Percentiles rank a stretch among this genome's conserved stretches.
Evolutionary conservation across 2,113 vertebrate species (phyloP).

Genomic region (Actinemys pallida): DNA sequence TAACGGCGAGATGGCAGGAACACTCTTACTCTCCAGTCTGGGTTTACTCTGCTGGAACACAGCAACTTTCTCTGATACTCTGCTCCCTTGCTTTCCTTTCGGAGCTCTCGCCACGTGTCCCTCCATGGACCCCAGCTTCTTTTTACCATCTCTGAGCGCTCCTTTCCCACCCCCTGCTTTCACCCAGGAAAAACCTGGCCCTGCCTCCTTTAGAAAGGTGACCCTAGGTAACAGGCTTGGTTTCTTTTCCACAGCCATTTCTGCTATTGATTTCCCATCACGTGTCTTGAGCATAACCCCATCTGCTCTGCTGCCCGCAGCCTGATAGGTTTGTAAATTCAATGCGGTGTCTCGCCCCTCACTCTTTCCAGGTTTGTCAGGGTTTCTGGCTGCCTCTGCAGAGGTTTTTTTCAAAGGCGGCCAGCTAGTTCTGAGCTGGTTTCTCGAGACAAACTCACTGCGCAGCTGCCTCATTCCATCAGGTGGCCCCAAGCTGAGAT

Average conservation of each 20-base stretch:
- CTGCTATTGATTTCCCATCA: not conserved
- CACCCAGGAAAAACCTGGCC: not conserved
- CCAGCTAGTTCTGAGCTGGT: constrained; percentile 77
- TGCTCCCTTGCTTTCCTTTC: not conserved
- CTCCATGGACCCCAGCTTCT: not conserved
- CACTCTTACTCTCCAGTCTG: not conserved
- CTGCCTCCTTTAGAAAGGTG: not conserved
- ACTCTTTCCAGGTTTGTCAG: not conserved
- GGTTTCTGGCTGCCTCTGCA: not conserved
- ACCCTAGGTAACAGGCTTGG: constrained; percentile 18
- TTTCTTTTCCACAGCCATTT: not conserved
- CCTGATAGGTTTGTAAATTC: not conserved
- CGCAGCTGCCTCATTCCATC: not conserved
- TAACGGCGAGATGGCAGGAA: not conserved
- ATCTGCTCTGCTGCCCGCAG: not conserved
- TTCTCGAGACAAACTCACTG: constrained; percentile 39
- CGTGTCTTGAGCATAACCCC: not conserved
- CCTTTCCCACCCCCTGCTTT: not conserved
- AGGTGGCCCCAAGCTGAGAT: fast-evolving
- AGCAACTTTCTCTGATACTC: constrained; percentile 36
- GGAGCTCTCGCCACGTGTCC: fast-evolving
- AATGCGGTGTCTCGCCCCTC: fast-evolving
- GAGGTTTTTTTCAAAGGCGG: constrained; percentile 75
- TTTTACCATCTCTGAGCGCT: not conserved
- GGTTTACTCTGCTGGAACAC: constrained; percentile 19